Percentiles rank a stretch among this genome's conserved stretches.
Conservation (phyloP, 2,888 invertebrate genomes). For the Lepidocyrtoides sp. region DNA sequence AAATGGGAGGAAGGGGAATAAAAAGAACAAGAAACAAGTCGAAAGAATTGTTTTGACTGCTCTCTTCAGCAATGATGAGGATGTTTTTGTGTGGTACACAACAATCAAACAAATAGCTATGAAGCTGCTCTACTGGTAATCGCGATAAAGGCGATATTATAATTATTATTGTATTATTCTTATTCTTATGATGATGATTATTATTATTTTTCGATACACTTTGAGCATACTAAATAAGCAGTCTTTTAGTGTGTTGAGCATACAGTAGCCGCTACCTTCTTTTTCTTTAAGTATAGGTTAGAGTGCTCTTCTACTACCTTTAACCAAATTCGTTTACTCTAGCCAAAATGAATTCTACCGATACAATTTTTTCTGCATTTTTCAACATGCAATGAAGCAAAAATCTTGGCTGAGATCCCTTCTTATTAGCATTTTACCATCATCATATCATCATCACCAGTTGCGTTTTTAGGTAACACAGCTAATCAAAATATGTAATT, state of each 20-base stretch:
- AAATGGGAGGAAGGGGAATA: constrained; percentile 25
- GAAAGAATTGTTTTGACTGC: constrained; percentile 19
- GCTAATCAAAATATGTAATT: constrained; percentile 81
- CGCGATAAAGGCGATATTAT: constrained; percentile 79
- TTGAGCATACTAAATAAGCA: constrained; percentile 77
- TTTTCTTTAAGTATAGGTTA: constrained; percentile 75
- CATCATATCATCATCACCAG: constrained; percentile 45
- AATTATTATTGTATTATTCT: constrained; percentile 80
- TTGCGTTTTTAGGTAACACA: constrained; percentile 73
- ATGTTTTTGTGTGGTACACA: constrained; percentile 55
- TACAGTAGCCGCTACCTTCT: constrained; percentile 69
- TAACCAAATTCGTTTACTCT: constrained; percentile 17
- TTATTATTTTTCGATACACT: constrained; percentile 80
- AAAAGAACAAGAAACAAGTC: constrained; percentile 35
- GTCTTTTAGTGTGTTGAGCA: constrained; percentile 33
- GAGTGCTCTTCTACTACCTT: constrained; percentile 12
- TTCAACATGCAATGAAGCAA: constrained; percentile 55
- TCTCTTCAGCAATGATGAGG: background rate
- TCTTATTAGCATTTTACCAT: constrained; percentile 57
- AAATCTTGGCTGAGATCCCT: constrained; percentile 73
- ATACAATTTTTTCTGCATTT: background rate
- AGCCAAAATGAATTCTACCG: background rate
- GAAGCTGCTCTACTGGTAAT: constrained; percentile 79
- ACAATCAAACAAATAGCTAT: constrained; percentile 58
- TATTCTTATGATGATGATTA: constrained; percentile 75